phyloP scores from a whole-genome alignment of 53 echinoderm and acorn worm genomes.

The Mesocentrotus franciscanus region DNA sequence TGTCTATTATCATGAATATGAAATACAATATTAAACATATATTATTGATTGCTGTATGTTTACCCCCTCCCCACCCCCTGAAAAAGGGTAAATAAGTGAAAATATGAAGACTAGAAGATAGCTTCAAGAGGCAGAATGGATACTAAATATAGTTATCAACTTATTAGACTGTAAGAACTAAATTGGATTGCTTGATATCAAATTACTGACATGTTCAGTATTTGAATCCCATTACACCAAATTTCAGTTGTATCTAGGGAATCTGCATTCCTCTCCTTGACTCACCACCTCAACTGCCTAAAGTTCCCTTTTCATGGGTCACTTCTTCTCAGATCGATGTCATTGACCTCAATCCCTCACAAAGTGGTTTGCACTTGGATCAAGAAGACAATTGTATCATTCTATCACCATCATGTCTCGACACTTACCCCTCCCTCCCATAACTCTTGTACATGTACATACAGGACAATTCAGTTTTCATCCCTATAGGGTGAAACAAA shows the following conservation, averaged over 20 bases:
- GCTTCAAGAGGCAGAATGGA: too few relatives aligned
- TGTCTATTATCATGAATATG: too few relatives aligned
- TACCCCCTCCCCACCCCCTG: too few relatives aligned
- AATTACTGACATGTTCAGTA: too few relatives aligned
- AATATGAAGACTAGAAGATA: too few relatives aligned
- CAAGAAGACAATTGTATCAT: slow-evolving; percentile 9
- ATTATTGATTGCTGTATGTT: too few relatives aligned
- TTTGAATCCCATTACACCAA: background rate
- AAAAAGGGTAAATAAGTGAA: too few relatives aligned
- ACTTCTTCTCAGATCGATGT: slow-evolving; percentile 10
- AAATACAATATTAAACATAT: too few relatives aligned
- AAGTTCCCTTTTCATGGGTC: background rate
- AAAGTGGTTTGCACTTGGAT: slow-evolving; percentile 44
- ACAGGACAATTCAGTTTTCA: background rate
- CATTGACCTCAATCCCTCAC: slow-evolving; percentile 14
- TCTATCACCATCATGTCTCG: background rate
- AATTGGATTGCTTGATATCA: too few relatives aligned
- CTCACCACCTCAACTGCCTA: background rate
- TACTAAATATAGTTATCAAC: too few relatives aligned
- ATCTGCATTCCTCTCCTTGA: background rate
- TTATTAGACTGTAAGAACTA: too few relatives aligned
- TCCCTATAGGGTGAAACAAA: background rate
- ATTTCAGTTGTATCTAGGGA: background rate
- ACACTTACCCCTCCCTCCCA: background rate
- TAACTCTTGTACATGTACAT: too few relatives aligned